Evolutionary conservation across 2,888 invertebrate genomes (phyloP), one percentile per base, ranked within the genome.

Genomic region (Scaptomyza parva): DNA sequence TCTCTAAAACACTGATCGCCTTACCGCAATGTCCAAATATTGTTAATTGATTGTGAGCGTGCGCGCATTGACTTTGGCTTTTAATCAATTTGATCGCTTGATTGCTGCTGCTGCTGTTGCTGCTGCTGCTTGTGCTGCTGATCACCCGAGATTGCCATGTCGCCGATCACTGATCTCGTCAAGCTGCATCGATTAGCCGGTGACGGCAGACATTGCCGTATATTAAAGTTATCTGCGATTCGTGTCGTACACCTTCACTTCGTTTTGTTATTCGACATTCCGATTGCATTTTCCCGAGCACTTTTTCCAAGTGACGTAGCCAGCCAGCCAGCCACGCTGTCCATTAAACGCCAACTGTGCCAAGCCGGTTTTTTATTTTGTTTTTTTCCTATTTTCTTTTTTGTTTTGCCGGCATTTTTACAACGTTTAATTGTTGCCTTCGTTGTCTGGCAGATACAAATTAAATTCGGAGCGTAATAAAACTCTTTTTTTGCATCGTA

Each of bases 41-140:
- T 67, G 61, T 86, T 81, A 81, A 81, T 81, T 86, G 86, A 81
- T 86, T 87, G 86, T 70, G 78, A 81, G 78, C 81, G 80, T 69
- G 60, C 84, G 87, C 87, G 69, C 78, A 67, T 78, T 82, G 87
- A 87, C 82, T 82, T 81, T 78, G 82, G 65, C 47, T 67, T 37
- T 37, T 78, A 83, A 86, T 80, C 86, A 86, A 76, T 70, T 82
- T 85, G 74, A 75, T 78, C 59, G 60, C 33, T 51, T 28, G 58
- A 64, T 57, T 57, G 35, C 30, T 35, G 63, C 69, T 51, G 28
- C 26, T 3, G 7, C 26, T 26, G 26, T 7, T 3, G 7, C 28
- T 35, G 35, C 35, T 8, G 7, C 26, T 26, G 26, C 26, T 3
- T 1, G 11, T 35, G 35, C 35, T 8, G 37, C 22, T 28, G 55